phyloP scores from a whole-genome alignment of 2,888 invertebrate genomes.

The Mycalesis mineus region DNA sequence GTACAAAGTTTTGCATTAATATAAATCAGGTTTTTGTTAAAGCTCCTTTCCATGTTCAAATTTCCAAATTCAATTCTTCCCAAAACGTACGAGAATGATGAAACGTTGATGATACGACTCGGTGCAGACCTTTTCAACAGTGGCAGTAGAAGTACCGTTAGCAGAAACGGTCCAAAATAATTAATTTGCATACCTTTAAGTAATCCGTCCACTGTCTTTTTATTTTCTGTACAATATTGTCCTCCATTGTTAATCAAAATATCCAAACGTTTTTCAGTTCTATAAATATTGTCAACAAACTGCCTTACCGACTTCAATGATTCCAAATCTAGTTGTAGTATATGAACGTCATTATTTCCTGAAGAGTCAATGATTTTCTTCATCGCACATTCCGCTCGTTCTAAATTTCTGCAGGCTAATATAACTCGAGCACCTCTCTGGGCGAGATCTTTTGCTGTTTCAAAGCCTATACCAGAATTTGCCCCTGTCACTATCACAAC shows the following conservation, averaged over 20 bases:
- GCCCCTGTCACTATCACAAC: slow-evolving; percentile 90
- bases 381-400: slow-evolving; percentile 77
- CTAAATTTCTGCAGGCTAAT: slow-evolving; percentile 86
- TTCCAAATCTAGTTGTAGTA: slow-evolving; percentile 62
- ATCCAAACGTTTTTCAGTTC: slow-evolving; percentile 66
- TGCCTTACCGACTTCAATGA: slow-evolving; percentile 72
- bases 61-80: slow-evolving; percentile 36
- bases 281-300: slow-evolving; percentile 76
- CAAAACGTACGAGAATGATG: slow-evolving; percentile 41
- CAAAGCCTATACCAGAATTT: slow-evolving; percentile 87
- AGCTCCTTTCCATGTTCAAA: slow-evolving; percentile 29
- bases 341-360: slow-evolving; percentile 42
- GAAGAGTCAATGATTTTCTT: slow-evolving; percentile 36
- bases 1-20: slow-evolving; percentile 78
- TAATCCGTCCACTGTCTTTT: slow-evolving; percentile 78
- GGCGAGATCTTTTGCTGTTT: slow-evolving; percentile 83
- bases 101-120: slow-evolving; percentile 48
- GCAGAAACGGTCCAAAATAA: slow-evolving; percentile 82
- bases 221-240: slow-evolving; percentile 47
- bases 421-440: slow-evolving; percentile 85
- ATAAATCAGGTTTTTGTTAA: slow-evolving; percentile 14
- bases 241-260: slow-evolving; percentile 81
- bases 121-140: slow-evolving; percentile 41
- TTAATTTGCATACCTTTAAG: slow-evolving; percentile 76
- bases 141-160: slow-evolving; percentile 79